Evolutionary conservation across 2,797 vertebrate genomes (phyloP).

Genomic region (Gymnocypris eckloni): DNA sequence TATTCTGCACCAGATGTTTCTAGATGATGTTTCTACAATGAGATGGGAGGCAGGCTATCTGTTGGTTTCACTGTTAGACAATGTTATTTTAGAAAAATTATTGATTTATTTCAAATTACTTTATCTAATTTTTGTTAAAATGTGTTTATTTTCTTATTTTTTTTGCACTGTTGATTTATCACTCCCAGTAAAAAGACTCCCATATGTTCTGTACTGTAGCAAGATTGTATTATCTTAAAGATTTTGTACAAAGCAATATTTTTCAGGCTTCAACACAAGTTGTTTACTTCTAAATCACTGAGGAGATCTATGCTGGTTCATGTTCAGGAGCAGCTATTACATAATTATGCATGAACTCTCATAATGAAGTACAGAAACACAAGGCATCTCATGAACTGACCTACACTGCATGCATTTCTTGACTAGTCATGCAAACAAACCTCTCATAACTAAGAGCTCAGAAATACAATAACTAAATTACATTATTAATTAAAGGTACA

Average conservation of each 20-base stretch:
- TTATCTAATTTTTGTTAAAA: neutral
- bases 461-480: neutral
- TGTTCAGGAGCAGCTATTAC: neutral
- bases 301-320: neutral
- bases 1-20: constrained; percentile 9
- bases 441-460: neutral
- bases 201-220: neutral
- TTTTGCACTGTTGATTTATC: neutral
- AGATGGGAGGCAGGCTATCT: neutral
- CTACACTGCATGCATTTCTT: neutral
- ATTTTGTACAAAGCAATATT: neutral
- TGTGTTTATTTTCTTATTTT: neutral
- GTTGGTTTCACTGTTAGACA: neutral
- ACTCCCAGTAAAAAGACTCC: neutral
- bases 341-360: neutral
- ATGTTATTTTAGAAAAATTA: neutral
- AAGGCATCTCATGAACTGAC: neutral
- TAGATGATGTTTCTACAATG: neutral
- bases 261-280: neutral
- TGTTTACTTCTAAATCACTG: neutral
- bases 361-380: neutral
- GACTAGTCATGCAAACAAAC: neutral
- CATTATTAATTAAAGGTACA: neutral
- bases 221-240: neutral
- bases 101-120: neutral